These are phyloP conservation scores for Drosophila parthenogenetica DNA, from an alignment of 2,888 invertebrate species.

Conservation along the genomic window DNA sequence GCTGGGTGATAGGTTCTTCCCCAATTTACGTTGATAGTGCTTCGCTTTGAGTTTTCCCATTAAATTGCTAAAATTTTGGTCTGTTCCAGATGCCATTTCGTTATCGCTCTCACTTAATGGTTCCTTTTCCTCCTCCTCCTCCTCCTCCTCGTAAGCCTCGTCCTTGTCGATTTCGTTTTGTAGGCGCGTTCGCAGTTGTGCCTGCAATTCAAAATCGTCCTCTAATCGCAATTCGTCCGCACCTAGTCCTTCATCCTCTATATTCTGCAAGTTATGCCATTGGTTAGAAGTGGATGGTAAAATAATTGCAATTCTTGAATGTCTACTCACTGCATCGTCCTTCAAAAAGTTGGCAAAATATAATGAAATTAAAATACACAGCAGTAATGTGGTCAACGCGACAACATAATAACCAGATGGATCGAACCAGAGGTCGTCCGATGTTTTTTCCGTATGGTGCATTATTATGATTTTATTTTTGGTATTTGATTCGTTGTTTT, in stretches of 20 bases:
- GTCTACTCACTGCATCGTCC: conserved; percentile 61
- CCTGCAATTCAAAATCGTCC: conserved; percentile 42
- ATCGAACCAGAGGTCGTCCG: conserved; percentile 52
- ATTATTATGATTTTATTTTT: conserved; percentile 5
- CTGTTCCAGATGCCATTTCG: conserved; percentile 20
- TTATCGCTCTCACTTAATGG: conserved; percentile 56
- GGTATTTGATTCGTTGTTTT: conserved; percentile 29
- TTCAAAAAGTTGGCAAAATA: conserved; percentile 73
- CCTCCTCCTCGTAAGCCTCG: conserved; percentile 63
- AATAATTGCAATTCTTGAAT: neutral
- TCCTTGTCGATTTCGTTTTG: conserved; percentile 53
- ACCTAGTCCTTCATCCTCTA: conserved; percentile 71
- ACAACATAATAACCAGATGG: conserved; percentile 69
- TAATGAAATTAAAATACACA: conserved; percentile 71
- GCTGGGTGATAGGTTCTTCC: conserved; percentile 67
- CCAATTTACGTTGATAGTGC: conserved; percentile 67
- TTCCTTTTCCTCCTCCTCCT: conserved; percentile 57
- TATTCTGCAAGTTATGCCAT: conserved; percentile 41
- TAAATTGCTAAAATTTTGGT: conserved; percentile 50
- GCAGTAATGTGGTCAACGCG: conserved; percentile 63
- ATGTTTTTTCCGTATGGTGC: conserved; percentile 2
- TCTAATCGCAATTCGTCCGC: conserved; percentile 60
- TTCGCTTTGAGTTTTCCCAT: conserved; percentile 75
- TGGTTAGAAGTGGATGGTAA: neutral
- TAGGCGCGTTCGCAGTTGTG: conserved; percentile 29